Percentiles rank a stretch among this genome's conserved stretches.
phyloP scores from a whole-genome alignment of 92 coral and sea anemone genomes.

The Paramuricea clavata region DNA sequence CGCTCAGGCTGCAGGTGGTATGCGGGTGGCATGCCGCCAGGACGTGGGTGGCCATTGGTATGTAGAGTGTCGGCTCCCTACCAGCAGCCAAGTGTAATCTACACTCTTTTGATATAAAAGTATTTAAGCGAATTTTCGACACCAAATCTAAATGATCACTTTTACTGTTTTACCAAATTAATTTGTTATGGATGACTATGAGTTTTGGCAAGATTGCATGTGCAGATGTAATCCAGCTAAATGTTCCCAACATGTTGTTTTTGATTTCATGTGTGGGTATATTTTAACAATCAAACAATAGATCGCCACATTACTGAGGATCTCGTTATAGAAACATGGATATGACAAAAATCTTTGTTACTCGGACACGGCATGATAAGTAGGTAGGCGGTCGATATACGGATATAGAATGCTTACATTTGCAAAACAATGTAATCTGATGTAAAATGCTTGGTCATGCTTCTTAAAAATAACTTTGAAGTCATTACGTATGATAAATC shows the following conservation, averaged over 20 bases:
- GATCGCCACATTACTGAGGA: neutral
- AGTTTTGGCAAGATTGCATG: no score
- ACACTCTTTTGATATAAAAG: neutral
- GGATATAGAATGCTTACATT: neutral
- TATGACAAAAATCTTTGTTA: neutral
- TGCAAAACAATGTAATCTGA: neutral
- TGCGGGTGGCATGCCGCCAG: no score
- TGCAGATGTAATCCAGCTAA: no score
- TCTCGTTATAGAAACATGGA: neutral
- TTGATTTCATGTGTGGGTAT: neutral
- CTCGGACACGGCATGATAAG: neutral
- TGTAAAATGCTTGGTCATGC: neutral
- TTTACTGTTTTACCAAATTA: no score
- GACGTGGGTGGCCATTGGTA: no score
- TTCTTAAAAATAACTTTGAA: no score
- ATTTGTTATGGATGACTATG: no score
- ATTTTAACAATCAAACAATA: neutral
- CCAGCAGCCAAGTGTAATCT: neutral
- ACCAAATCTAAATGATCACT: no score
- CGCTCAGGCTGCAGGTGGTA: no score
- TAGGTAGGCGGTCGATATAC: neutral
- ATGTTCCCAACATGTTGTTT: no score
- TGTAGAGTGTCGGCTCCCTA: no score
- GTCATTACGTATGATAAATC: no score
- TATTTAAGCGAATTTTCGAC: neutral